Base-by-base conservation (phyloP, 2,888 invertebrate species). In the Cylloceria caligata region DNA sequence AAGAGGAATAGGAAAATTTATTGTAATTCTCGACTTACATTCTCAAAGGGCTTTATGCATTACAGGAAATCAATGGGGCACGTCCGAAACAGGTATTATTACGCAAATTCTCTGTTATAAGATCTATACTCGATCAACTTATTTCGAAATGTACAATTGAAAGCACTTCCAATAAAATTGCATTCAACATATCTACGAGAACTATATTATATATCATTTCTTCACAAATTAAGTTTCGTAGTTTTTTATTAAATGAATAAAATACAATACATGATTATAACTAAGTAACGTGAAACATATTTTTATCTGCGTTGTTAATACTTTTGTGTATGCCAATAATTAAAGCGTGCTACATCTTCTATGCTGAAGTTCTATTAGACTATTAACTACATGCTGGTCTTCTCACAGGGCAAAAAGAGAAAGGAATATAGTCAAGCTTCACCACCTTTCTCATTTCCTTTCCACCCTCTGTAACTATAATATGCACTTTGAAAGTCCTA, bases 401-500 rank as follows among this genome's bases (percentile, higher is more conserved):
- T 34, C 30, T 30, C 16, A 16, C 9, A 7, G 34, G 7, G 5
- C 45, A 13, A 4, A 5, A 3, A 30, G n/a, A 62, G 21, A 64
- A 39, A 39, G 21, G 6, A 11, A 13, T 3, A 64, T 64, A 16
- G 42, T 36, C 52, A 9, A 60, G 47, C 45, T 60, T 19, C 60
- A 45, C 45, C 60, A 34, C 13, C 19, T 30, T 72, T 47, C 45
- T 27, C 34, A 27, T 69, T 55, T 16, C n/a, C 39, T 69, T 16
- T 13, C 3, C 52, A 49, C 9, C 24, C 57, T 30, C 16, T 34
- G 47, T 19, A 73, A 73, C 68, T 74, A 55, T 65, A 73, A 64
- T 55, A 73, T 73, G 80, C 64, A 73, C 83, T 83, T 83, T 80
- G 76, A 49, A 72, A 76, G 67, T 80, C 36, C 52, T 83, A 72